Evolutionary conservation across 2,113 vertebrate genomes (phyloP).

Genomic region (Solea solea): DNA sequence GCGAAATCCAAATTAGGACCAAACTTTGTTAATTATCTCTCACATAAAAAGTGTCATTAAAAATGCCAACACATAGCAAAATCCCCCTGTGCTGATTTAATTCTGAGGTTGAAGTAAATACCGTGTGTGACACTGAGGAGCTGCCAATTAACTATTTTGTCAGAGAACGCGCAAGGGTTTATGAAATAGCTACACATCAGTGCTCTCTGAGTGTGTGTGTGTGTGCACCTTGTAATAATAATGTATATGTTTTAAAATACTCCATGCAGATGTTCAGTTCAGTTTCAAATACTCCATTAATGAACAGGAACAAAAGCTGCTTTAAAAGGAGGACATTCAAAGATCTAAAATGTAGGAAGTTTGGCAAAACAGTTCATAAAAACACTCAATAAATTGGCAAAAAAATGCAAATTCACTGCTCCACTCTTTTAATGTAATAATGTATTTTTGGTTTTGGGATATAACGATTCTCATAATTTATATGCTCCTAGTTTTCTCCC

Average conservation of each 20-base stretch:
- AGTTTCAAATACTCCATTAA: background rate
- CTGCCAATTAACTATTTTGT: constrained; percentile 9
- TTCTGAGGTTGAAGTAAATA: constrained; percentile 24
- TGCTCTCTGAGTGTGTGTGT: background rate
- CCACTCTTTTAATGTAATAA: background rate
- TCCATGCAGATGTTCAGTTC: background rate
- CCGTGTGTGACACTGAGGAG: background rate
- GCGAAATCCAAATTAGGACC: too few relatives aligned
- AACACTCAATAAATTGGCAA: background rate
- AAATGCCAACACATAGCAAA: constrained; percentile 17
- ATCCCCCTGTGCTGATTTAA: constrained; percentile 29
- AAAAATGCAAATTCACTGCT: background rate
- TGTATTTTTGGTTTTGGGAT: background rate
- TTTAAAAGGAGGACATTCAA: background rate
- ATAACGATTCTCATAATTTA: background rate
- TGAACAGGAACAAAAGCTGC: background rate
- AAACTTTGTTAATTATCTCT: constrained; percentile 34
- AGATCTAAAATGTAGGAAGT: background rate
- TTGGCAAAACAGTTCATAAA: background rate
- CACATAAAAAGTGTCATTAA: constrained; percentile 21
- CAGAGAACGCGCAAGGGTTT: constrained; percentile 2
- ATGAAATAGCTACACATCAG: background rate
- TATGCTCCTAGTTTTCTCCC: background rate
- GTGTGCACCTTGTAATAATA: background rate
- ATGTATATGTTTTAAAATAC: background rate